These are phyloP conservation scores for Misgurnus mizolepis DNA, from an alignment of 2,113 vertebrate species.

Conservation along the genomic window DNA sequence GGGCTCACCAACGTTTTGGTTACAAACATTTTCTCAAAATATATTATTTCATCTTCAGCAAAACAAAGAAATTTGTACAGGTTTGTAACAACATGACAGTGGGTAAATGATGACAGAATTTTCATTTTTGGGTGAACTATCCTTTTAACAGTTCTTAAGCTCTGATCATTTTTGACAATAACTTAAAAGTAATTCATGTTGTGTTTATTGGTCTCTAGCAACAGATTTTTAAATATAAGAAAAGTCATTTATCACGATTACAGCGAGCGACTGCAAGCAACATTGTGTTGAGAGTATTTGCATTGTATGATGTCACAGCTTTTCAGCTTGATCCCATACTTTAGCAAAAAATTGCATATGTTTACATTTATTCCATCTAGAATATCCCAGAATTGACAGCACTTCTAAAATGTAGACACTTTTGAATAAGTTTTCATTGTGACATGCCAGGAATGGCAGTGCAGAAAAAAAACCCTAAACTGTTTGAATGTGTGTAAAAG, in stretches of 20 bases:
- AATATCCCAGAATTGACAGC: not conserved
- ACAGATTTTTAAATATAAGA: not conserved
- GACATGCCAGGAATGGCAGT: not conserved
- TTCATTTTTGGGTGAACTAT: too few species aligned
- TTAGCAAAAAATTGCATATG: not conserved
- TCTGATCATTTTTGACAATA: not conserved
- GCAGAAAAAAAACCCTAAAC: too few species aligned
- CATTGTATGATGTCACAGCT: not conserved
- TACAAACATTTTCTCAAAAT: too few species aligned
- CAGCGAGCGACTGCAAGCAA: not conserved
- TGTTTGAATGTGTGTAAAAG: not conserved
- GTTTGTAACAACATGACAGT: too few species aligned
- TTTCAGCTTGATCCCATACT: not conserved
- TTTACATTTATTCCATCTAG: not conserved
- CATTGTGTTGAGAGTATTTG: not conserved
- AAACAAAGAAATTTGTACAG: too few species aligned
- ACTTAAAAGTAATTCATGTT: not conserved
- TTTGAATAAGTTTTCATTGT: too few species aligned
- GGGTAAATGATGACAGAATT: too few species aligned
- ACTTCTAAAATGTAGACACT: not conserved
- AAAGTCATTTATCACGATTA: not conserved
- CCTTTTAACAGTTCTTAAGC: too few species aligned
- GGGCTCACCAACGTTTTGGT: too few species aligned
- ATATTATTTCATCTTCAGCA: too few species aligned
- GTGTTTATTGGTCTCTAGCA: conserved; percentile 12